A percentile compares a stretch with the other conserved stretches of the same genome.
Evolutionary conservation across 1,140 invertebrate species (phyloP).

Genomic region (Papilio glaucus): DNA sequence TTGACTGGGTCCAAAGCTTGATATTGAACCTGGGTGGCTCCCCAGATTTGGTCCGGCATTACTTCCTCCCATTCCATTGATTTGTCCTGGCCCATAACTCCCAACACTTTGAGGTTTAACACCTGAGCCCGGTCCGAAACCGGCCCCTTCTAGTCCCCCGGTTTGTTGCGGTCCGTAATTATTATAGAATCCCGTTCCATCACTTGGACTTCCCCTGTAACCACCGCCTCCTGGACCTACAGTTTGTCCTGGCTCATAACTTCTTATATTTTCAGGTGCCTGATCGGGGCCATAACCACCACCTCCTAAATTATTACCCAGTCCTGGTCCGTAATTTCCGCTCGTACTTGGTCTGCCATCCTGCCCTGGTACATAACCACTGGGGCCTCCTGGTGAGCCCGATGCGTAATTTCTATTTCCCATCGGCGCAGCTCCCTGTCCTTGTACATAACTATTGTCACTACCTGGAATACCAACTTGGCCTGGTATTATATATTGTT

Average conservation of each 20-base stretch:
- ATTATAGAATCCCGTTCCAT: not conserved
- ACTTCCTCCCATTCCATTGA: constrained; percentile 19
- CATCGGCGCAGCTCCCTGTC: not conserved
- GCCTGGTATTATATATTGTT: constrained; percentile 26
- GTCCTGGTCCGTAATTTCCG: constrained; percentile 28
- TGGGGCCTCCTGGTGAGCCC: not conserved
- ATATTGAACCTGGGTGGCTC: constrained; percentile 13
- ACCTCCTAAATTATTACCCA: constrained; percentile 11
- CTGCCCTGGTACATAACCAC: constrained; percentile 30
- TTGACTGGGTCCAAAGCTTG: constrained; percentile 14
- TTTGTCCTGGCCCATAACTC: constrained; percentile 26
- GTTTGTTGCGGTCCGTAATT: not conserved
- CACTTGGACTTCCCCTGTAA: not conserved
- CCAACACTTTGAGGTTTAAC: constrained; percentile 9
- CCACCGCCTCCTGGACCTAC: constrained; percentile 22
- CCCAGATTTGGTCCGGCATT: constrained; percentile 27
- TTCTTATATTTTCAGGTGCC: constrained; percentile 2
- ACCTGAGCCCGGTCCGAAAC: not conserved
- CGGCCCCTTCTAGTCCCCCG: not conserved
- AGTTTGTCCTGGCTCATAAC: constrained; percentile 13
- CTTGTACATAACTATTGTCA: not conserved
- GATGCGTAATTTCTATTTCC: not conserved
- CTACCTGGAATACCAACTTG: constrained; percentile 7
- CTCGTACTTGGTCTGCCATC: constrained; percentile 2
- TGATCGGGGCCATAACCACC: constrained; percentile 36